A percentile compares a stretch with the other conserved stretches of the same genome.
Conservation (phyloP, 1,140 invertebrate species). For the Ips nitidus region DNA sequence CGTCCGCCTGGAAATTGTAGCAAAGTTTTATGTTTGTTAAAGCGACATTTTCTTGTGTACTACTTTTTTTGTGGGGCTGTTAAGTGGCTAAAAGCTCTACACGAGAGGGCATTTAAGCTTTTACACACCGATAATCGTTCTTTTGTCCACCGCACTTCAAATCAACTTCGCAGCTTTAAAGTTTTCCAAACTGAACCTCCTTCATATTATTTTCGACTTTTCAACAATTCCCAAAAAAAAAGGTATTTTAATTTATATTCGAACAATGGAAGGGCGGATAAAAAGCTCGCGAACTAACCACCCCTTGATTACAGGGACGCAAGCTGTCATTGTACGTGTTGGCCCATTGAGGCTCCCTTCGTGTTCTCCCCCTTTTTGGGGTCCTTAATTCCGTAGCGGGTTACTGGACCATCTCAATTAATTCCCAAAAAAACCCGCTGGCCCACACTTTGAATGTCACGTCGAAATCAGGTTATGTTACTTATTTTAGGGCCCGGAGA, state of each 20-base stretch:
- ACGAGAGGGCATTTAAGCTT: too few species aligned
- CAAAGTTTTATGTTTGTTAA: too few species aligned
- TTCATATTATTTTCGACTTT: not conserved
- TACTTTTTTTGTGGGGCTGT: not conserved
- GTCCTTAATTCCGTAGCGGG: constrained; percentile 25
- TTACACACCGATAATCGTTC: too few species aligned
- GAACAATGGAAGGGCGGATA: constrained; percentile 22
- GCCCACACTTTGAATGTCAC: constrained; percentile 30
- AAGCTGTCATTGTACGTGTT: constrained; percentile 29
- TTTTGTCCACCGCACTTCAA: too few species aligned
- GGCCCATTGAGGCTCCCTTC: constrained; percentile 14
- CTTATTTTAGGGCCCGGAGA: constrained; percentile 25
- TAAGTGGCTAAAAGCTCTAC: not conserved
- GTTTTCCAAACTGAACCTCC: too few species aligned
- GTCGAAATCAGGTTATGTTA: constrained; percentile 29
- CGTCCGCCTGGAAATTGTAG: not conserved
- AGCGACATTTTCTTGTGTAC: too few species aligned
- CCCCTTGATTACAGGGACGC: constrained; percentile 22
- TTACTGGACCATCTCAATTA: constrained; percentile 35
- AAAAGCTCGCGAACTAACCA: constrained; percentile 25
- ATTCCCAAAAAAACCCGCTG: constrained; percentile 30
- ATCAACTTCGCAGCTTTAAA: too few species aligned
- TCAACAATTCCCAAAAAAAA: not conserved
- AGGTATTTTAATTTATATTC: constrained; percentile 28
- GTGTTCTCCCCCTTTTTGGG: constrained; percentile 10